These are phyloP conservation scores for Armadillidium nasatum DNA, from an alignment of 1,140 invertebrate genomes.

Conservation along the genomic window DNA sequence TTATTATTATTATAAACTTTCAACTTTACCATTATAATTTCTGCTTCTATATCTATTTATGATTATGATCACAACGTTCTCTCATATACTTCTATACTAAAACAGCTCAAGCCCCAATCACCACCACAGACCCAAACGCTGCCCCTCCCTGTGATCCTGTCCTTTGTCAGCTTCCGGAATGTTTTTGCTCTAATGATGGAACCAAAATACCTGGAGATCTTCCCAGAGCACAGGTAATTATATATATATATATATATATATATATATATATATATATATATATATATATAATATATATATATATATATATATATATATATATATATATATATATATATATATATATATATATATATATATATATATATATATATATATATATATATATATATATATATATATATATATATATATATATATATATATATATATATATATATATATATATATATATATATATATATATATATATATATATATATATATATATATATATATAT, in stretches of 20 bases:
- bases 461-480: too few species aligned
- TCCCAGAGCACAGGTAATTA: conserved; percentile 21
- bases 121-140: conserved; percentile 13
- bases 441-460: too few species aligned
- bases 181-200: conserved; percentile 22
- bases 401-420: too few species aligned
- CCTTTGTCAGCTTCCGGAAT: conserved; percentile 21
- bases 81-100: too few species aligned
- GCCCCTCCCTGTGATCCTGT: conserved; percentile 13
- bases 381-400: too few species aligned
- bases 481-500: too few species aligned
- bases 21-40: too few species aligned
- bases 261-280: conserved; percentile 7
- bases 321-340: neutral
- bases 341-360: neutral
- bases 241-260: neutral
- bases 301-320: neutral
- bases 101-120: conserved; percentile 21
- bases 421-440: too few species aligned
- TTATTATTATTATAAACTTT: too few species aligned
- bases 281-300: conserved; percentile 11
- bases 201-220: conserved; percentile 22
- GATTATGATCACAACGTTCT: too few species aligned
- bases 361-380: too few species aligned
- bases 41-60: too few species aligned